phyloP scores from a whole-genome alignment of 1,140 invertebrate genomes.

The Elymnias hypermnestra region DNA sequence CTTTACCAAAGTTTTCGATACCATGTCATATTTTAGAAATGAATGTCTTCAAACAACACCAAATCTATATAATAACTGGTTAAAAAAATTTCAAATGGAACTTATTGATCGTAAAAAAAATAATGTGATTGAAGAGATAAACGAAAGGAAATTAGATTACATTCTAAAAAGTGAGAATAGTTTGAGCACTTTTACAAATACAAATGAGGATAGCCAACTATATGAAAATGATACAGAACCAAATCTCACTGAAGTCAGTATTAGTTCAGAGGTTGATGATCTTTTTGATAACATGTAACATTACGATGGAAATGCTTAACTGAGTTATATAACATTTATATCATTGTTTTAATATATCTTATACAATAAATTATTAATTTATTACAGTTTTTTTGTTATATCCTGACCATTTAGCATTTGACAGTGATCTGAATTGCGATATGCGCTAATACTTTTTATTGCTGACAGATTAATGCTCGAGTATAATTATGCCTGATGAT shows the following conservation, averaged over 20 bases:
- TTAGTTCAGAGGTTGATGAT: conserved; percentile 54
- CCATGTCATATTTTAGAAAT: conserved; percentile 45
- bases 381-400: too few species aligned
- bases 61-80: conserved; percentile 59
- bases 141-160: conserved; percentile 45
- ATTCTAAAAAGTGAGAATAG: conserved; percentile 59
- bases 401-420: too few species aligned
- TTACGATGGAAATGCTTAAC: too few species aligned
- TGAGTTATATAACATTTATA: too few species aligned
- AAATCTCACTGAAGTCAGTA: conserved; percentile 42
- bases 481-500: too few species aligned
- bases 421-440: too few species aligned
- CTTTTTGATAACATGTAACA: conserved; percentile 65
- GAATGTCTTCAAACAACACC: conserved; percentile 53
- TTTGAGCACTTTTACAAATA: conserved; percentile 40
- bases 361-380: too few species aligned
- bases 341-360: too few species aligned
- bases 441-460: too few species aligned
- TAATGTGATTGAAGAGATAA: conserved; percentile 42
- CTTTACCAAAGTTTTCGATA: conserved; percentile 49
- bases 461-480: too few species aligned
- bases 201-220: conserved; percentile 46
- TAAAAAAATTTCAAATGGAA: conserved; percentile 48
- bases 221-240: conserved; percentile 65
- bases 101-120: conserved; percentile 42